Base-by-base conservation (phyloP, 2,113 vertebrate species). In the Pristiophorus japonicus region DNA sequence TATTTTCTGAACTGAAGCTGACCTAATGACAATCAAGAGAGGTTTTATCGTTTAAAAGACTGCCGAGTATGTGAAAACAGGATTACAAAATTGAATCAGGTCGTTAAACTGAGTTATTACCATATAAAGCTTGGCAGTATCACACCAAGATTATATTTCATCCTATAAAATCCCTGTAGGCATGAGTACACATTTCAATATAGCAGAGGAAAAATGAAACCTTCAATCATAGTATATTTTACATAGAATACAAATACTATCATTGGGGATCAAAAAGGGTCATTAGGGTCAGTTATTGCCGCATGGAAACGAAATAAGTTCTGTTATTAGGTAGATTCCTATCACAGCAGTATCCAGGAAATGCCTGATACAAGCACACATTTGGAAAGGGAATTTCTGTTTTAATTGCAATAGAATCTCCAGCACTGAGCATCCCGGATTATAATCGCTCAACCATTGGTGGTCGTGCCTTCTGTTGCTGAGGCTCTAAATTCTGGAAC, bases 1-100 rank as follows among this genome's bases (percentile, higher is more conserved):
- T 66, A 70, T 51, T 94, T 94, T 62, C 87, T 51, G 27, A 70
- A 51, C 65, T 94, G 65, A 73, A 94, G 42, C 93, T 73, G 51
- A 94, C 73, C 65, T 70, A 34, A 51, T 70, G 93, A 70, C 65
- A 94, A 94, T 94, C 93, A 94, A 38, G 65, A 94, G 22, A 92
- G 66, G 65, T 47, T 51, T 70, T 94, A 70, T 94, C 20, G 12
- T 67, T 94, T 94, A 70, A 94, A 94, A 94, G 45, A 70, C 8
- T 94, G 65, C 14, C 65, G 2, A 51, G 93, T 51, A 70, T 70
- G 42, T 94, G 42, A 94, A 94, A 94, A 70, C 66, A 94, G 93
- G 93, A 94, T 94, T 47, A n/a, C 11, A 73, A 94, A 94, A 73
- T 73, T 94, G 93, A 70, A 94, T 70, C 45, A 73, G 66, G 93